phyloP scores from a whole-genome alignment of 2,113 vertebrate genomes.

The Urocynchramus pylzowi region DNA sequence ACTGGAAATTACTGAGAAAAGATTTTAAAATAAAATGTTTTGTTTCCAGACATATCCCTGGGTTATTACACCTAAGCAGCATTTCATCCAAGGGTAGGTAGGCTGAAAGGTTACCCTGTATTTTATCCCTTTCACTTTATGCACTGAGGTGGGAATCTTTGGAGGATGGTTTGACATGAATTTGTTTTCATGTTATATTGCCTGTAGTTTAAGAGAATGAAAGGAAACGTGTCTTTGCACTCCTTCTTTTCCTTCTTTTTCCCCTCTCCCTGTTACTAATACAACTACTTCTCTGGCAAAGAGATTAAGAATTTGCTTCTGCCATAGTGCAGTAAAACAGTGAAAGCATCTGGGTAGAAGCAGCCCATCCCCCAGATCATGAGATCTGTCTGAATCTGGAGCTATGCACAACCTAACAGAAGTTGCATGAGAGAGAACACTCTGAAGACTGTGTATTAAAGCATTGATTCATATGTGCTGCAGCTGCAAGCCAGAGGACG shows the following conservation, averaged over 20 bases:
- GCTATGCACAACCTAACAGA: not conserved
- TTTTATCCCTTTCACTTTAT: not conserved
- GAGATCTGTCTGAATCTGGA: not conserved
- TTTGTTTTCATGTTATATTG: not conserved
- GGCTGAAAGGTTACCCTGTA: not conserved
- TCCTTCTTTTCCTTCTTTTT: not conserved
- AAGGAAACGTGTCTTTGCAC: not conserved
- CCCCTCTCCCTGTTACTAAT: not conserved
- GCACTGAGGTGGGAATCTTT: not conserved
- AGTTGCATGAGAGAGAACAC: not conserved
- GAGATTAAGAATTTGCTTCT: not conserved
- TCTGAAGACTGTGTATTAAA: not conserved
- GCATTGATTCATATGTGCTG: not conserved
- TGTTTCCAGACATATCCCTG: not conserved
- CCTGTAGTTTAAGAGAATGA: not conserved
- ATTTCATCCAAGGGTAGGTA: not conserved
- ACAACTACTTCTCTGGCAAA: not conserved
- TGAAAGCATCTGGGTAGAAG: not conserved
- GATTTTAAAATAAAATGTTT: not conserved
- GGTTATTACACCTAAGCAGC: not conserved
- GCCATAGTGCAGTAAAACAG: not conserved
- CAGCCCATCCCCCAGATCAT: not conserved
- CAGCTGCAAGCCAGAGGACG: conserved; percentile 13
- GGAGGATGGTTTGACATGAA: not conserved
- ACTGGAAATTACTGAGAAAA: not conserved